Percentiles rank a stretch among this genome's conserved stretches.
Evolutionary conservation across 1,140 invertebrate species (phyloP).

Genomic region (Mylabris phalerata): DNA sequence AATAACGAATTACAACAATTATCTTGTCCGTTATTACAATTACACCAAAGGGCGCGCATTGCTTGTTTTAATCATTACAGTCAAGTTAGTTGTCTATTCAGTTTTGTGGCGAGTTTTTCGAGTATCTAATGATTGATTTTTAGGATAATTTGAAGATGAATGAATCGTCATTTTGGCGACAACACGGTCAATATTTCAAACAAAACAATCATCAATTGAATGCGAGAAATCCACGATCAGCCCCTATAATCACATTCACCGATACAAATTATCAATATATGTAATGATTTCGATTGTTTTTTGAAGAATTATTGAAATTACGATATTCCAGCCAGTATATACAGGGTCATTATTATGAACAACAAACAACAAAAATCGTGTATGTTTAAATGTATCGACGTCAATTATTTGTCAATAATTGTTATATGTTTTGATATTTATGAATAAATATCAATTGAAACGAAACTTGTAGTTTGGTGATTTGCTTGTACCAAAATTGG

Average conservation of each 20-base stretch:
- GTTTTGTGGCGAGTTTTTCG: too few relatives aligned
- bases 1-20: conserved; percentile 12
- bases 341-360: too few relatives aligned
- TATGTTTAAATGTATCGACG: conserved; percentile 6
- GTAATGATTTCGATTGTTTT: not conserved
- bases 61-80: conserved; percentile 28
- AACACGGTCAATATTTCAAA: not conserved
- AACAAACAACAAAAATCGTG: not conserved
- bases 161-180: too few relatives aligned
- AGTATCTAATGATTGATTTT: not conserved
- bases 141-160: conserved; percentile 9
- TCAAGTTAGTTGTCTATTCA: conserved; percentile 16
- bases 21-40: conserved; percentile 26
- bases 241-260: conserved; percentile 32
- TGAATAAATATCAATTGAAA: not conserved
- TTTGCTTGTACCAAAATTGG: too few relatives aligned
- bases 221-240: conserved; percentile 29
- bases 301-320: too few relatives aligned
- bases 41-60: conserved; percentile 34
- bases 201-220: conserved; percentile 19
- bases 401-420: not conserved
- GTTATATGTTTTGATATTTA: not conserved
- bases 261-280: conserved; percentile 15
- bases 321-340: too few relatives aligned
- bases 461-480: too few relatives aligned